phyloP scores from a whole-genome alignment of 2,797 vertebrate genomes.

The Ctenosaura bakeri region DNA sequence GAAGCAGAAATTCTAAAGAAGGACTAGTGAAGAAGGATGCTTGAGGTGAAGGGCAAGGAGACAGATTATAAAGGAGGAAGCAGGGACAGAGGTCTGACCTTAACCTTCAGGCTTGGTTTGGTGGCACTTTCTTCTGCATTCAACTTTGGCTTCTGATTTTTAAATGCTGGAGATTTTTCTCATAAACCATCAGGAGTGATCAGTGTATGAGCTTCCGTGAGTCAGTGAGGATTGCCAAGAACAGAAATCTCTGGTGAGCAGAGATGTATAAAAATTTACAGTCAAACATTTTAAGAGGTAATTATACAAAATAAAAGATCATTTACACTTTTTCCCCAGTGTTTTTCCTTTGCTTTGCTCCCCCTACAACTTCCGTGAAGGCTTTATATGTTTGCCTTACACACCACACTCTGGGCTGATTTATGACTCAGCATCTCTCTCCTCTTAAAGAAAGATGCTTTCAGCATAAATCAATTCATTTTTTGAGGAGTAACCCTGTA shows the following conservation, averaged over 20 bases:
- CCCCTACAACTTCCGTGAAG: neutral
- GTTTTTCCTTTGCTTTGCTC: constrained; percentile 10
- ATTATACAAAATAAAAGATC: neutral
- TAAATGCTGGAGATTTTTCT: neutral
- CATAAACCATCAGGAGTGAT: neutral
- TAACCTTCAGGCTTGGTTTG: neutral
- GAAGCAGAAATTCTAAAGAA: neutral
- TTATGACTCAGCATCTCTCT: neutral
- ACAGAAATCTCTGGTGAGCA: neutral
- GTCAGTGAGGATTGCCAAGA: constrained; percentile 34
- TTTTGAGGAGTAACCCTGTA: constrained; percentile 35
- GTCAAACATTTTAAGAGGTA: constrained; percentile 11
- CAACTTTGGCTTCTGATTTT: neutral
- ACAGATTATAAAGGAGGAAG: neutral
- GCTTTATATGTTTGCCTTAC: constrained; percentile 36
- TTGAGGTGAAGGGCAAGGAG: neutral
- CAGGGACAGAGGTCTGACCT: no score
- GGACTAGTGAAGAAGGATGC: neutral
- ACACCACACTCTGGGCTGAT: neutral
- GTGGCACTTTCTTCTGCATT: neutral
- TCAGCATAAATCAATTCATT: constrained; percentile 18
- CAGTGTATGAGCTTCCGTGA: neutral
- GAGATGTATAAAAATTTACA: neutral
- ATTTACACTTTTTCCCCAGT: neutral
- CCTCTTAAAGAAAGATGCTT: constrained; percentile 22